Base-by-base conservation (phyloP, 2,113 vertebrate genomes). In the Anoplopoma fimbria region DNA sequence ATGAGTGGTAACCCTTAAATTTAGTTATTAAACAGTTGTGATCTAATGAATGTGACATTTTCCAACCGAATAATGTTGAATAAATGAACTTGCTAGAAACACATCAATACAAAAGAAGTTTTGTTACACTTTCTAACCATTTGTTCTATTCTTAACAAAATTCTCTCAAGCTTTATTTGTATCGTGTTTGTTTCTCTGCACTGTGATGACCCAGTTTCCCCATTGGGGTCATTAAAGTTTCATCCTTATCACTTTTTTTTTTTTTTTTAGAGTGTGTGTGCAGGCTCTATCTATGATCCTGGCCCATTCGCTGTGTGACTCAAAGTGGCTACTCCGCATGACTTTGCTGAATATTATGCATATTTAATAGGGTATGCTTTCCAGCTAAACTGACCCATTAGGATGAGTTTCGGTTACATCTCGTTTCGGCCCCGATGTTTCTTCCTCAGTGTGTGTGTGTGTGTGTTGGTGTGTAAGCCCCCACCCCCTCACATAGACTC, bases 351-450 rank as follows among this genome's bases (percentile, higher is more conserved):
- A 80, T 82, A 79, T 60, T 87, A 85, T 90, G 62, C 82, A 91
- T 89, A 81, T 90, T 90, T 92, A 86, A 92, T 83, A 68, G 53
- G 78, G 36, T 81, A 21, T 62, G 53, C 75, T 89, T 83, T 90
- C 81, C 76, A 69, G 69, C 64, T 87, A 83, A 89, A 89, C 79
- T 83, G 81, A 85, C 69, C 85, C 80, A 85, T 88, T 87, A 91
- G 87, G 76, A 51, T 75, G 79, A 82, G 77, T 83, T 86, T 87
- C 57, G 6, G 89, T 90, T 92, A 86, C 88, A 85, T 79, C 79
- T 90, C 75, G 78, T 82, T 88, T 85, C 14, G 9, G 69, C 40
- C 47, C 27, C 67, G 75, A 87, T 83, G 53, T 64, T 75, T 75
- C 62, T 27, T 67, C 45, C 31, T 78, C 21, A 0, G 31, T 55